Conservation (phyloP, 2,797 vertebrate genomes). For the Mormyrops boulengeri region DNA sequence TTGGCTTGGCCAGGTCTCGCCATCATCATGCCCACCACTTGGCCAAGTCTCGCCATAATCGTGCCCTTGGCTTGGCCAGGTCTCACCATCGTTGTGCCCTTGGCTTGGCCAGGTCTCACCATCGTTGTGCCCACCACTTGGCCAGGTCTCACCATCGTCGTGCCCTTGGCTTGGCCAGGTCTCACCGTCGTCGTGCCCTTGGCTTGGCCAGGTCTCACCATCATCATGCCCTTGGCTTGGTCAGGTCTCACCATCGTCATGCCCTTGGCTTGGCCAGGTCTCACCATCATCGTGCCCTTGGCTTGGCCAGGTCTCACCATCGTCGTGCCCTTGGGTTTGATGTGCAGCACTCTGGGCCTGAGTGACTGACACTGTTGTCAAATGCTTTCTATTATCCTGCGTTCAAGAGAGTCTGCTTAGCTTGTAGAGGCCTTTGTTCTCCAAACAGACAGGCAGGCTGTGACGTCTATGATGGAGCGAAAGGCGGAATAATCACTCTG, state of each 20-base stretch:
- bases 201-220: neutral
- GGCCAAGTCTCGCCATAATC: no score
- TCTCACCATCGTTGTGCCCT: no score
- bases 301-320: neutral
- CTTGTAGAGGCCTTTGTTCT: conserved; percentile 42
- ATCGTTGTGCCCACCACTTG: neutral
- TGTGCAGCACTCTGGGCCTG: neutral
- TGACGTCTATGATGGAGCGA: neutral
- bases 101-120: neutral
- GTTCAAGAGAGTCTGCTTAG: neutral
- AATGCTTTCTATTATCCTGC: neutral
- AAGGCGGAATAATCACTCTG: neutral
- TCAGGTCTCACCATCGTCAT: neutral
- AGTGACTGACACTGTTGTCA: neutral
- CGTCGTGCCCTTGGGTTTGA: neutral
- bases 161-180: neutral
- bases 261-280: neutral
- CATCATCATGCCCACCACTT: no score
- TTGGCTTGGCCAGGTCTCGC: no score
- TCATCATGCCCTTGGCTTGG: neutral
- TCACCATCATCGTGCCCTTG: neutral
- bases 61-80: no score
- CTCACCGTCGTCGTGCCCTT: neutral
- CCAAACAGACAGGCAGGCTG: neutral
- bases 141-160: neutral